Conservation (phyloP, 2,797 vertebrate species). For the Muscicapa striata region DNA sequence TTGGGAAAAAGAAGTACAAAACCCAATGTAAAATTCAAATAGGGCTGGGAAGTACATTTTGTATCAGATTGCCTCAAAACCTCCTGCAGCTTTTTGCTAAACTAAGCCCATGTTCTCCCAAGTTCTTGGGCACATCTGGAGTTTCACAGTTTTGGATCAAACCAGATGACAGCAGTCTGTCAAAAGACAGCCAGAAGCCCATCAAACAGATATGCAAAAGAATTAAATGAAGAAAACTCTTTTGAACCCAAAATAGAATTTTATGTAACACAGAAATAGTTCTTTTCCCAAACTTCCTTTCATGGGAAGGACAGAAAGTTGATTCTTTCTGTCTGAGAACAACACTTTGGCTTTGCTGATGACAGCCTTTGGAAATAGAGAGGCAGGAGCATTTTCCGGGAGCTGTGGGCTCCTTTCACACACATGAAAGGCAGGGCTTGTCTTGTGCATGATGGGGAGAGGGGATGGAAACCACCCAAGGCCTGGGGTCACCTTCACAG, state of each 20-base stretch:
- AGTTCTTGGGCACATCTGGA: conserved; percentile 67
- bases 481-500: not conserved
- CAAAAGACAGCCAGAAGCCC: conserved; percentile 64
- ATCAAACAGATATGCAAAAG: conserved; percentile 56
- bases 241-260: conserved; percentile 54
- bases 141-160: conserved; percentile 66
- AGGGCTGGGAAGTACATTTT: conserved; percentile 17
- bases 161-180: conserved; percentile 68
- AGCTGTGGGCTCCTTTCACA: not conserved
- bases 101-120: conserved; percentile 36
- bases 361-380: not conserved
- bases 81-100: conserved; percentile 34
- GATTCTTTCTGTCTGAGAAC: conserved; percentile 40
- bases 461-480: not conserved
- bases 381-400: not conserved
- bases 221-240: conserved; percentile 53
- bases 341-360: conserved; percentile 17
- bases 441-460: not conserved
- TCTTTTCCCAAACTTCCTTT: conserved; percentile 47
- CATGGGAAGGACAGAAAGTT: conserved; percentile 45
- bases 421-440: not conserved
- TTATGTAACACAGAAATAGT: conserved; percentile 51
- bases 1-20: not conserved
- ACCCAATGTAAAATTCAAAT: conserved; percentile 12
- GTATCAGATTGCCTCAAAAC: conserved; percentile 39